A percentile compares a stretch with the other conserved stretches of the same genome.
These are phyloP conservation scores for Spodoptera littoralis DNA, from an alignment of 2,888 invertebrate species.

Conservation along the genomic window DNA sequence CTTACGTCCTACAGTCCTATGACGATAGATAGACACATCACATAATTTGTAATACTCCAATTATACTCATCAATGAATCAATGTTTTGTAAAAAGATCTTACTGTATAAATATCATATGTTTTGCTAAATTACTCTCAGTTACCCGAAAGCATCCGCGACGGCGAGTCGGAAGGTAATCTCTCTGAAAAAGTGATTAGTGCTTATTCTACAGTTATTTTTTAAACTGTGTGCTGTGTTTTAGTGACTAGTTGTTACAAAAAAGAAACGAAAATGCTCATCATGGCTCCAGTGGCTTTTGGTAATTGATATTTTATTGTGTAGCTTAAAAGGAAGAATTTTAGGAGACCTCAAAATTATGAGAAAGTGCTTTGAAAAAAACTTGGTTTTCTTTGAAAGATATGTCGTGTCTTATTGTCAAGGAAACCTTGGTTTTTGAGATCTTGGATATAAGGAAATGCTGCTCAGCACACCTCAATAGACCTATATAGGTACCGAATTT, in stretches of 20 bases:
- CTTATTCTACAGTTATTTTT: constrained; percentile 7
- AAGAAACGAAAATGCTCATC: constrained; percentile 46
- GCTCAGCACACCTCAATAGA: no score
- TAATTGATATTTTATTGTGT: constrained; percentile 22
- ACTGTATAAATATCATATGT: constrained; percentile 48
- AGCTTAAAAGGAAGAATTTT: background rate
- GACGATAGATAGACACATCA: constrained; percentile 9
- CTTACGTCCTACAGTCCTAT: constrained; percentile 24
- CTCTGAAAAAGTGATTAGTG: constrained; percentile 32
- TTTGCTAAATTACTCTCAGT: constrained; percentile 45
- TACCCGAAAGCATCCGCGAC: constrained; percentile 41
- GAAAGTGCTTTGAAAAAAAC: no score
- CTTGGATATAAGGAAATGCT: no score
- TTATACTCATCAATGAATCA: constrained; percentile 33
- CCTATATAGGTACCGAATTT: no score
- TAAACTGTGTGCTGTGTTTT: constrained; percentile 26
- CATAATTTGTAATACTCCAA: constrained; percentile 31
- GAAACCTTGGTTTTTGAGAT: no score
- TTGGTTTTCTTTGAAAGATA: no score
- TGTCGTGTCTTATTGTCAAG: no score
- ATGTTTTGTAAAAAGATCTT: constrained; percentile 16
- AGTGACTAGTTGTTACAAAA: constrained; percentile 27
- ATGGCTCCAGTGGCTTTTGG: constrained; percentile 55
- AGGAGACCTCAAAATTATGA: no score
- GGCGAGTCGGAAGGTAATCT: constrained; percentile 42